These are phyloP conservation scores for Apis dorsata DNA, from an alignment of 1,140 invertebrate species.

Conservation along the genomic window DNA sequence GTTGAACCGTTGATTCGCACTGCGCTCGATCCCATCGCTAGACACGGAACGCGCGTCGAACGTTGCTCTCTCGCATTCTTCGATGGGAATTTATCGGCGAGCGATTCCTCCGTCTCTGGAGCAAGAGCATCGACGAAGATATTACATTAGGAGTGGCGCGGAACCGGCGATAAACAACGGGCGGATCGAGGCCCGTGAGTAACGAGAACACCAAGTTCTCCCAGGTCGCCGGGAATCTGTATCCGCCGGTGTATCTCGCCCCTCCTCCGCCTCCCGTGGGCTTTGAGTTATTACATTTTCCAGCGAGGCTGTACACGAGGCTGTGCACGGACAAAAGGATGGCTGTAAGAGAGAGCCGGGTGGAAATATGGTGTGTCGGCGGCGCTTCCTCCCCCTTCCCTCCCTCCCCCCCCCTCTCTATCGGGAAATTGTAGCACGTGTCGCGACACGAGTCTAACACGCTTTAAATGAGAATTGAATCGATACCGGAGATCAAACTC, in stretches of 20 bases:
- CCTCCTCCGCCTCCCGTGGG: conserved; percentile 11
- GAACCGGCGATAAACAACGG: conserved; percentile 39
- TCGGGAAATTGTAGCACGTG: conserved; percentile 42
- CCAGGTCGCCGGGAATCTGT: conserved; percentile 22
- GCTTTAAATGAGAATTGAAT: conserved; percentile 14
- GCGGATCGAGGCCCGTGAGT: conserved; percentile 23
- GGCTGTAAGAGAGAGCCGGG: neutral
- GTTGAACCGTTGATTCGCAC: no score
- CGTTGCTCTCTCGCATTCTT: neutral
- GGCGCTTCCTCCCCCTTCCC: no score
- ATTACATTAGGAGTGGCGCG: conserved; percentile 31
- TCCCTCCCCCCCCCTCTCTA: neutral
- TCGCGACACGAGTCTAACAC: conserved; percentile 33
- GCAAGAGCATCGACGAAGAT: conserved; percentile 2
- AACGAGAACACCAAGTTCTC: conserved; percentile 18
- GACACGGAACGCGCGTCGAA: neutral
- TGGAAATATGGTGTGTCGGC: neutral
- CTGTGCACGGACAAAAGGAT: conserved; percentile 26
- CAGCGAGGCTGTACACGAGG: neutral
- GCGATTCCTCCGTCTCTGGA: neutral
- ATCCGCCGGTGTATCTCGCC: conserved; percentile 21
- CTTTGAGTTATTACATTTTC: conserved; percentile 47
- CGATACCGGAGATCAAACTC: neutral
- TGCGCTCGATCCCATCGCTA: no score
- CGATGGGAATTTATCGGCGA: conserved; percentile 20